phyloP scores from a whole-genome alignment of 2,113 vertebrate genomes.

The Rhea pennata region DNA sequence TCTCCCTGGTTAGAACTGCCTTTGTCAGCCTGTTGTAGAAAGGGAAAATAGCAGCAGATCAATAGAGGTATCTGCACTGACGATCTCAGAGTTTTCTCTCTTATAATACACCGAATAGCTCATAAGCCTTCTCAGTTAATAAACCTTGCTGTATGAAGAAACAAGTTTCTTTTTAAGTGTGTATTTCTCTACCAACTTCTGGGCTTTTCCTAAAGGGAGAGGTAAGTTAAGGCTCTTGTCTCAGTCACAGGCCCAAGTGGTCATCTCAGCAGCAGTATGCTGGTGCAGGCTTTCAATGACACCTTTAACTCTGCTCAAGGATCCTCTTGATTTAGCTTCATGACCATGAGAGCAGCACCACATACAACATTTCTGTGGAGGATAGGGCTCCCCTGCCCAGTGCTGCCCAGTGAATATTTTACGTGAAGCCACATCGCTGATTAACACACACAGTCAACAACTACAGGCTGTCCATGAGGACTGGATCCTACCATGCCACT shows the following conservation, averaged over 20 bases:
- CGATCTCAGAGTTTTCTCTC: neutral
- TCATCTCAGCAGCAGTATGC: accelerated
- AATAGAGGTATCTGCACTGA: conserved; percentile 34
- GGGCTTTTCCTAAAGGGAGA: neutral
- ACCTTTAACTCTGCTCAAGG: neutral
- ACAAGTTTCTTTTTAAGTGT: neutral
- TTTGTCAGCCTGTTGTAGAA: neutral
- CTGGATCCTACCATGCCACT: neutral
- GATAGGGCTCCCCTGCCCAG: neutral
- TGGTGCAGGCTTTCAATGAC: neutral
- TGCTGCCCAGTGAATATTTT: neutral
- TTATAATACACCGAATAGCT: neutral
- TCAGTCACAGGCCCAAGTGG: neutral
- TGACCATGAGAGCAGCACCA: neutral
- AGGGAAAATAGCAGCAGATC: conserved; percentile 35
- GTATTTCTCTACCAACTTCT: neutral
- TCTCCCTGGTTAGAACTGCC: neutral
- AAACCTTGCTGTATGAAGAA: neutral
- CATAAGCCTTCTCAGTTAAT: conserved; percentile 1
- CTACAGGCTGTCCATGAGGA: accelerated
- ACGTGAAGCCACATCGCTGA: accelerated
- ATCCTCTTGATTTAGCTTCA: accelerated
- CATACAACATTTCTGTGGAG: neutral
- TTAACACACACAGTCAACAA: accelerated
- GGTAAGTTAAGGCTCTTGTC: neutral